phyloP scores from a whole-genome alignment of 2,113 vertebrate genomes.

The Eulemur rufifrons region DNA sequence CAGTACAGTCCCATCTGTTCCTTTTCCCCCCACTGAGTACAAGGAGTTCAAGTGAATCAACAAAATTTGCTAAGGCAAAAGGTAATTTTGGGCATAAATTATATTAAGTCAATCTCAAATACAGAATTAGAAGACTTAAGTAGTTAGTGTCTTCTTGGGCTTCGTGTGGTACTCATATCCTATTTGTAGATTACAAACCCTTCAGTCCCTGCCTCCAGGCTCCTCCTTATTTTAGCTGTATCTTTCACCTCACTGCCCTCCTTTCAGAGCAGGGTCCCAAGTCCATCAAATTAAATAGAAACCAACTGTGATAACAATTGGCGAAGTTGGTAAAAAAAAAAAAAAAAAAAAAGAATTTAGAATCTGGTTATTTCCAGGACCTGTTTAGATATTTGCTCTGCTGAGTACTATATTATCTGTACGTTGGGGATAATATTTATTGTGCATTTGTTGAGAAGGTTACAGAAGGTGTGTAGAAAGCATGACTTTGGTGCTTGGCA shows the following conservation, averaged over 20 bases:
- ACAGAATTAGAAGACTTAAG: neutral
- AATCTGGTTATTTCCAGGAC: neutral
- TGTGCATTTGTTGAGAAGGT: neutral
- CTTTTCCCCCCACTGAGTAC: fast-evolving
- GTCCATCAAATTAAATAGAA: neutral
- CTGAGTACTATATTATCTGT: neutral
- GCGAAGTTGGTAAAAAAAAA: neutral
- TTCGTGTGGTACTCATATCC: neutral
- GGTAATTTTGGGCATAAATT: neutral
- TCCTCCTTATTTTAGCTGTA: neutral
- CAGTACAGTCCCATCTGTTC: neutral
- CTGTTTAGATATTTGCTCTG: neutral
- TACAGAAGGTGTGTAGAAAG: neutral
- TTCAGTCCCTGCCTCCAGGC: neutral
- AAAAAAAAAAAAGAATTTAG: neutral
- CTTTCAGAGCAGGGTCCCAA: neutral
- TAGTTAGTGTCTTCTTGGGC: neutral
- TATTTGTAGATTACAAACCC: neutral
- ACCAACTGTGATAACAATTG: neutral
- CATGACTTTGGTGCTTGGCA: neutral
- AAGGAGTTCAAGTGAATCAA: neutral
- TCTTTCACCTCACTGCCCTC: neutral
- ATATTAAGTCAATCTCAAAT: neutral
- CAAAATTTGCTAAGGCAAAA: slow-evolving; percentile 12
- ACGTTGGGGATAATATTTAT: neutral